These are phyloP conservation scores for Opisthocomus hoazin DNA, from an alignment of 2,113 vertebrate species.

Conservation along the genomic window DNA sequence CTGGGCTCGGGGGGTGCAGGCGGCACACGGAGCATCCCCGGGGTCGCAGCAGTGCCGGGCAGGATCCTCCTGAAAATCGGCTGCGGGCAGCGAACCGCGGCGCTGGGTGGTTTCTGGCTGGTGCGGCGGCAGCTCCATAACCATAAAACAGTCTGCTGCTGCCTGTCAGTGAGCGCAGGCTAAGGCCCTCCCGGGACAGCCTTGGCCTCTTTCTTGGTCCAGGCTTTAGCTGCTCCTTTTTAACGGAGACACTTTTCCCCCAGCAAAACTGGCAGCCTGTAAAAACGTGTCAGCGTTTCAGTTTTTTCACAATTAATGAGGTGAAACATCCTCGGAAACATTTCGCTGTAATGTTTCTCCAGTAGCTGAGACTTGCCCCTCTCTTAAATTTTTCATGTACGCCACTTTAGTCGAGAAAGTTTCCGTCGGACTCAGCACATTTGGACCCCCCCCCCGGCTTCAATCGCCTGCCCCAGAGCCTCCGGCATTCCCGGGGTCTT, in stretches of 20 bases:
- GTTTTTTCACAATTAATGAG: conserved; percentile 67
- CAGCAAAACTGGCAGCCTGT: conserved; percentile 50
- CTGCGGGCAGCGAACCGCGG: neutral
- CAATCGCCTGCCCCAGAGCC: neutral
- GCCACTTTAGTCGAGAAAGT: conserved; percentile 18
- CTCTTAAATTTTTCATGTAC: conserved; percentile 50
- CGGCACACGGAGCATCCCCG: neutral
- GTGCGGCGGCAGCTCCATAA: neutral
- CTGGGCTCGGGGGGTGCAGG: neutral
- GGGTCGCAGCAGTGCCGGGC: neutral
- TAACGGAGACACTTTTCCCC: conserved; percentile 29
- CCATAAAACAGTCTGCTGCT: conserved; percentile 37
- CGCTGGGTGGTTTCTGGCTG: neutral
- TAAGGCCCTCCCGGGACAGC: conserved; percentile 6
- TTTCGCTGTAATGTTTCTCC: conserved; percentile 32
- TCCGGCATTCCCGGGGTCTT: neutral
- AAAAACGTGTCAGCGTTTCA: conserved; percentile 55
- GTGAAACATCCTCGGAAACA: conserved; percentile 60
- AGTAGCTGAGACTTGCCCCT: conserved; percentile 39
- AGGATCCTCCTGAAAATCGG: neutral
- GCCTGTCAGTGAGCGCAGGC: conserved; percentile 9
- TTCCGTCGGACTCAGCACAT: conserved; percentile 51
- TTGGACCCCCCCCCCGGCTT: neutral
- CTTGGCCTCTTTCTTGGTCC: conserved; percentile 8
- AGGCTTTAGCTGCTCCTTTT: conserved; percentile 21